Base-by-base conservation (phyloP, 2,797 vertebrate species). In the Enteromius radiatus region DNA sequence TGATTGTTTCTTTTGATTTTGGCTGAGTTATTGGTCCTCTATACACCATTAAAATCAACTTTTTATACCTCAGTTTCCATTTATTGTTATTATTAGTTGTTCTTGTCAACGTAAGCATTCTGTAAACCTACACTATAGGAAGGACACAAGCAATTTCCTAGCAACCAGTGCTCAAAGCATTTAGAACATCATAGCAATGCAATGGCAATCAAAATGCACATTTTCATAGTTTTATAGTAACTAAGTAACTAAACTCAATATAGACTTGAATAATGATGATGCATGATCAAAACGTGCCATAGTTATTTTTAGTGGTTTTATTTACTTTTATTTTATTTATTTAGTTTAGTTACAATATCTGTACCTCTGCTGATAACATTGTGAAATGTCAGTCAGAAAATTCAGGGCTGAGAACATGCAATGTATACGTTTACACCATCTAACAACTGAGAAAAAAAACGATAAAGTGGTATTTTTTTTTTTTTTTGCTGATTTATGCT, bases 11-110 rank as follows among this genome's bases (percentile, higher is more conserved):
- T 59, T 54, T 41, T 56, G 36, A 56, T 68, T 82, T 63, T 28
- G 68, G 3, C 79, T 61, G 52, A 43, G 17, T n/a, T 59, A 21
- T 77, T 52, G 47, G 81, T 61, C 41, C 38, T 47, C 9, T 49
- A 61, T 45, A 69, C 49, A 69, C 41, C 10, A 83, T 69, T 83
- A 83, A 82, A 83, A 69, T 77, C 64, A 56, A 68, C 47, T 36
- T 83, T 83, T 83, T 83, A 69, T 76, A 69, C 26, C 21, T 69
- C 41, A n/a, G 1, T 59, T 47, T 61, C 11, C 8, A 4, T 31
- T 41, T 76, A 23, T 75, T 63, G 23, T 80, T 71, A 26, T 63
- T 63, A 8, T 41, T 23, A 15, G 12, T 10, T 14, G 21, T 23
- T 69, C 49, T 65, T 14, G 43, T 28, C 21, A 74, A 56, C 19